These are phyloP conservation scores for Netelia virgata DNA, from an alignment of 2,888 invertebrate species.

Conservation along the genomic window DNA sequence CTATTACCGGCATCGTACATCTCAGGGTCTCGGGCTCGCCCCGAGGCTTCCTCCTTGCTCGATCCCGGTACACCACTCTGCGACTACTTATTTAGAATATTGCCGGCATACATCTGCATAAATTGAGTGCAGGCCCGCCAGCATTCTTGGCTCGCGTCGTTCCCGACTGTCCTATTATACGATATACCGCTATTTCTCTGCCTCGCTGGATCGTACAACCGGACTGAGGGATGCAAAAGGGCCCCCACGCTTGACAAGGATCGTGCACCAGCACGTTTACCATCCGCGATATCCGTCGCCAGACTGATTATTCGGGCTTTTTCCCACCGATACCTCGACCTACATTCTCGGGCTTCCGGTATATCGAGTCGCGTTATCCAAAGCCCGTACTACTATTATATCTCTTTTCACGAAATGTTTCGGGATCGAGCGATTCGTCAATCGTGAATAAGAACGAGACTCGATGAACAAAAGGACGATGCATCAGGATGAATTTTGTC, in stretches of 20 bases:
- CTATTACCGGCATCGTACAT: constrained; percentile 38
- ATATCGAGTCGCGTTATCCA: constrained; percentile 57
- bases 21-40: constrained; percentile 39
- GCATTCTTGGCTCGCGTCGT: constrained; percentile 77
- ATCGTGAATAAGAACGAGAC: not conserved
- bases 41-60: constrained; percentile 36
- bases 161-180: constrained; percentile 76
- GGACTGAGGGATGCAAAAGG: constrained; percentile 43
- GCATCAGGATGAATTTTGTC: constrained; percentile 20
- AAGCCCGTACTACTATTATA: no score
- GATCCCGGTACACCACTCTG: constrained; percentile 52
- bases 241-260: constrained; percentile 55
- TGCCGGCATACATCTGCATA: constrained; percentile 84
- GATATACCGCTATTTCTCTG: constrained; percentile 70
- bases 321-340: constrained; percentile 56
- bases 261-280: constrained; percentile 60
- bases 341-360: constrained; percentile 15
- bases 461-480: constrained; percentile 43
- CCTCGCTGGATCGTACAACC: constrained; percentile 14
- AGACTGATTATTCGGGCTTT: constrained; percentile 67
- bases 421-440: not conserved
- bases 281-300: constrained; percentile 61
- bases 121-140: constrained; percentile 82
- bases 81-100: constrained; percentile 84
- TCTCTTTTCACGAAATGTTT: no score